Evolutionary conservation across 2,797 vertebrate species (phyloP), one percentile per base, ranked within the genome.

Genomic region (Erithacus rubecula): DNA sequence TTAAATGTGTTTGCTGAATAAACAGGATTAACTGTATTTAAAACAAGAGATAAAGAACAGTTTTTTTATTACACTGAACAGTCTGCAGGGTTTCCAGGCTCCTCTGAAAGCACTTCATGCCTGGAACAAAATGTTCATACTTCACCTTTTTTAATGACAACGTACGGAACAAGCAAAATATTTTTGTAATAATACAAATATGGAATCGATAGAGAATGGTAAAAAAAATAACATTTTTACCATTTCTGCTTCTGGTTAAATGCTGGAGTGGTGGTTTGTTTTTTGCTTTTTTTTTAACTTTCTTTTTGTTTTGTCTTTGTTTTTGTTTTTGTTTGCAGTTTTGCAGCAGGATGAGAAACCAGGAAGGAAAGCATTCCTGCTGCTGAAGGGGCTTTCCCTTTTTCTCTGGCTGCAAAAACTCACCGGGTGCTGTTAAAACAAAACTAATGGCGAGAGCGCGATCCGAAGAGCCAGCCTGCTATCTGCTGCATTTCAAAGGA

Each of bases 1-100:
- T 97, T 94, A 69, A 77, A 87, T 67, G 91, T 96, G 92, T 95
- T 96, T 97, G 94, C 94, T 94, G 86, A 96, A 96, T 97, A 97
- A 97, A 96, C 67, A 75, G 94, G 96, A 97, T 97, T 97, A 97
- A 92, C 96, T 96, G 94, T 97, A 96, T 96, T 97, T 97, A 96
- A 95, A 96, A 96, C 83, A 93, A 93, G 76, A 96, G 94, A 96
- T 97, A 96, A 95, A 93, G 90, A 94, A 83, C 64, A 89, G 93
- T 84, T 89, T 96, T 96, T 96, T 95, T 96, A 94, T 94, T 96
- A 70, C 67, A 12, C 68, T 49, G 85, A 93, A 30, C 89, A 84
- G 90, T 89, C 87, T 79, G 83, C 93, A 94, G 81, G 51, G 47
- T 94, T 96, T 97, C 80, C 86, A 72, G 11, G 4, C 82, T 89